phyloP scores from a whole-genome alignment of 2,888 invertebrate genomes.

The Amphipyra berbera region DNA sequence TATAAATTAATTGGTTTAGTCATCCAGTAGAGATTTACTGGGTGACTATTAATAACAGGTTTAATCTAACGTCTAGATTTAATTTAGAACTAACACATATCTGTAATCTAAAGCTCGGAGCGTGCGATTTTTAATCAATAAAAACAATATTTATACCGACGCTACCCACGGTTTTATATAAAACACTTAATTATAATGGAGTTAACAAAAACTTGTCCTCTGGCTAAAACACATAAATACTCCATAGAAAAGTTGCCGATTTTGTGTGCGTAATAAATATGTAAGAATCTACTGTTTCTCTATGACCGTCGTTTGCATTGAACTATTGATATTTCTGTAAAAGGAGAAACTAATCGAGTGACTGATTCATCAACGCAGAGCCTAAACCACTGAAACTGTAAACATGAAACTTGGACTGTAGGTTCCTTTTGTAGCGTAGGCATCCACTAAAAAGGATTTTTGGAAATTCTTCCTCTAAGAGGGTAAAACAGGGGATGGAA shows the following conservation, averaged over 20 bases:
- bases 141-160: slow-evolving; percentile 63
- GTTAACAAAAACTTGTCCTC: slow-evolving; percentile 67
- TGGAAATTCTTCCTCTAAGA: too few relatives aligned
- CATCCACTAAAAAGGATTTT: too few relatives aligned
- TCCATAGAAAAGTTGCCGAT: slow-evolving; percentile 73
- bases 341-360: too few relatives aligned
- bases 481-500: too few relatives aligned
- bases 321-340: background rate
- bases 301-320: slow-evolving; percentile 7
- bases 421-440: too few relatives aligned
- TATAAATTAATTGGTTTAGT: too few relatives aligned
- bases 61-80: slow-evolving; percentile 8
- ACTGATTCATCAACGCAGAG: too few relatives aligned
- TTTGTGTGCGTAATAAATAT: slow-evolving; percentile 61
- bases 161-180: slow-evolving; percentile 66
- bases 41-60: slow-evolving; percentile 15
- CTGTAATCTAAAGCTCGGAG: slow-evolving; percentile 37
- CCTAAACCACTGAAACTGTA: too few relatives aligned
- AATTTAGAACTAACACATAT: slow-evolving; percentile 34
- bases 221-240: slow-evolving; percentile 75
- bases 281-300: slow-evolving; percentile 8
- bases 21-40: background rate
- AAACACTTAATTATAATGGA: slow-evolving; percentile 65
- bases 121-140: slow-evolving; percentile 60
- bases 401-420: too few relatives aligned